phyloP scores from a whole-genome alignment of 2,888 invertebrate species.

The Agrypnus murinus region DNA sequence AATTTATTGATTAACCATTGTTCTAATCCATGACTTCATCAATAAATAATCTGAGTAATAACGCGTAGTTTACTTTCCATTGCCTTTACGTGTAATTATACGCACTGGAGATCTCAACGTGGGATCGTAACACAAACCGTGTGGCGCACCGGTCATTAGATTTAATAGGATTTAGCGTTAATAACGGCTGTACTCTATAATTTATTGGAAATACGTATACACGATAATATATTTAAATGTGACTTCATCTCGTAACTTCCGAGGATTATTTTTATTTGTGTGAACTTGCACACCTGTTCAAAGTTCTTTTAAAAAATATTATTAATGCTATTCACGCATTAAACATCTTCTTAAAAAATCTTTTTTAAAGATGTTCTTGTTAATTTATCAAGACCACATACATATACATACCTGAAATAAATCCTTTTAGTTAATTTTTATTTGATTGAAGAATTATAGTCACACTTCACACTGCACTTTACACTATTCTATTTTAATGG shows the following conservation, averaged over 20 bases:
- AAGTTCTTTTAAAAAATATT: no score
- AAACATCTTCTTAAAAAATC: no score
- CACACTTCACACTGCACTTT: slow-evolving; percentile 30
- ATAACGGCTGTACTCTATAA: slow-evolving; percentile 16
- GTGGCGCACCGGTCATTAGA: slow-evolving; percentile 26
- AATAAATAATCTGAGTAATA: slow-evolving; percentile 23
- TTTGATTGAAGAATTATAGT: background rate
- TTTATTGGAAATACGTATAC: slow-evolving; percentile 28
- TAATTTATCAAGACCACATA: no score
- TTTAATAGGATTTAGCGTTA: slow-evolving; percentile 26
- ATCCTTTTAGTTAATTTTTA: slow-evolving; percentile 5
- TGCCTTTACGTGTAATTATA: background rate
- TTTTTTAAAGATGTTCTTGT: background rate
- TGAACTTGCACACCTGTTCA: slow-evolving; percentile 22
- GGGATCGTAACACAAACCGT: slow-evolving; percentile 31
- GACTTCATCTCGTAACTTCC: slow-evolving; percentile 37
- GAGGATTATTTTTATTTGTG: background rate
- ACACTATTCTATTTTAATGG: background rate
- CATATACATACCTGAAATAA: slow-evolving; percentile 17
- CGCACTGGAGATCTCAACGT: slow-evolving; percentile 40
- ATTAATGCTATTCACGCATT: no score
- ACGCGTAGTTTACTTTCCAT: slow-evolving; percentile 32
- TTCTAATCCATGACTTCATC: slow-evolving; percentile 28
- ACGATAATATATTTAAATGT: slow-evolving; percentile 40
- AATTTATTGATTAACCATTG: slow-evolving; percentile 9